Evolutionary conservation across 2,113 vertebrate genomes (phyloP).

Genomic region (Pycnonotus jocosus): DNA sequence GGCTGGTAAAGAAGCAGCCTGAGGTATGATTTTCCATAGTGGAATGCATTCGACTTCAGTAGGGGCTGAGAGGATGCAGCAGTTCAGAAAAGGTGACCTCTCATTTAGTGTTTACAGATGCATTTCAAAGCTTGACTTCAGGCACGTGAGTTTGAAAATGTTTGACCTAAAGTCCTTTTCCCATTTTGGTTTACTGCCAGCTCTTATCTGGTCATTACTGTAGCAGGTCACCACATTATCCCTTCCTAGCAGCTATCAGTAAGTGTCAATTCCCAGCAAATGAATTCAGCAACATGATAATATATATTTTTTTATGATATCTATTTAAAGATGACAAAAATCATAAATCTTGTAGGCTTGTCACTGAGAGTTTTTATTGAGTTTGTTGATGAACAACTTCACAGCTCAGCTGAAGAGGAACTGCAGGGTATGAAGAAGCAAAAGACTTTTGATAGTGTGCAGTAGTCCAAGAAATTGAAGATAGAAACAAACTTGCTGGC

Average conservation of each 20-base stretch:
- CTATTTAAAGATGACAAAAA: constrained; percentile 56
- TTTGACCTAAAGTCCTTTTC: constrained; percentile 25
- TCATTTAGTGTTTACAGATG: constrained; percentile 5
- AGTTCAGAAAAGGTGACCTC: not conserved
- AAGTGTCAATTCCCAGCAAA: constrained; percentile 45
- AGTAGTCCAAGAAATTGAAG: constrained; percentile 53
- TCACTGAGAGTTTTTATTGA: constrained; percentile 26
- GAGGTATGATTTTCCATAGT: not conserved
- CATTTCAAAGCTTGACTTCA: constrained; percentile 11
- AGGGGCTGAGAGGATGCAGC: not conserved
- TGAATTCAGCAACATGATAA: not conserved
- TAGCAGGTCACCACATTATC: constrained; percentile 6
- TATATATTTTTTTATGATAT: not conserved
- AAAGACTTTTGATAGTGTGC: constrained; percentile 42
- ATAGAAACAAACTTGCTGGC: not conserved
- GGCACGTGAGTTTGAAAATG: not conserved
- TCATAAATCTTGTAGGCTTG: constrained; percentile 42
- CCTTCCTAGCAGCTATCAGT: constrained; percentile 18
- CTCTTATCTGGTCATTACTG: constrained; percentile 20
- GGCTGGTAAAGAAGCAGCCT: not conserved
- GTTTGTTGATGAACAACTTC: constrained; percentile 50
- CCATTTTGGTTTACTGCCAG: not conserved
- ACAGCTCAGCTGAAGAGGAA: constrained; percentile 37
- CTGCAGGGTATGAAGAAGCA: constrained; percentile 10
- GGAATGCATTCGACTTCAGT: not conserved